A percentile compares a stretch with the other conserved stretches of the same genome.
These are phyloP conservation scores for Pharmacophagus antenor DNA, from an alignment of 2,888 invertebrate species.

Conservation along the genomic window DNA sequence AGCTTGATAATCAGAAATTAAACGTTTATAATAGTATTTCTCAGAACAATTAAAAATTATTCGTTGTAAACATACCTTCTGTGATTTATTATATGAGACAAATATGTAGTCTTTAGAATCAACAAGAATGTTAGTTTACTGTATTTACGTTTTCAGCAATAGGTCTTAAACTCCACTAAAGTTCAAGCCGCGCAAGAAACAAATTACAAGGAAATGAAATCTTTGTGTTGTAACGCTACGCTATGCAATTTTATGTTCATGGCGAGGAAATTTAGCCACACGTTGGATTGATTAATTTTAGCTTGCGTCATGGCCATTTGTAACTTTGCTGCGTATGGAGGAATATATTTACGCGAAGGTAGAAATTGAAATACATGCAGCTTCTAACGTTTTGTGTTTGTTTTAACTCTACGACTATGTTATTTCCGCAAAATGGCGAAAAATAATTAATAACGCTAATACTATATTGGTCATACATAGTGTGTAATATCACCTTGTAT, in stretches of 20 bases:
- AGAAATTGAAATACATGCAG: constrained; percentile 13
- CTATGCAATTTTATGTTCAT: constrained; percentile 32
- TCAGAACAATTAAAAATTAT: too few relatives aligned
- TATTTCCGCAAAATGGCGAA: neutral
- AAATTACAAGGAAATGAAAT: constrained; percentile 70
- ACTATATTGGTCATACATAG: too few relatives aligned
- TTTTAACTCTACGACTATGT: neutral
- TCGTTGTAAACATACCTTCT: neutral
- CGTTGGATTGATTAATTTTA: constrained; percentile 25
- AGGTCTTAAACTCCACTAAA: constrained; percentile 62
- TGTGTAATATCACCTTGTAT: too few relatives aligned
- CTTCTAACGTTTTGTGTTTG: neutral
- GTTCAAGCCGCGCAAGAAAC: constrained; percentile 63
- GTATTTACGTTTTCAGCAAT: constrained; percentile 67
- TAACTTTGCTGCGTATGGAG: constrained; percentile 26
- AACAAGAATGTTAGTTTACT: constrained; percentile 56
- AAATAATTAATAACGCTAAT: neutral
- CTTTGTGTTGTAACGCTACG: constrained; percentile 42
- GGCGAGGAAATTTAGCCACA: constrained; percentile 27
- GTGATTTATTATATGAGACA: constrained; percentile 50
- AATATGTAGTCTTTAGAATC: constrained; percentile 50
- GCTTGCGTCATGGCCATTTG: constrained; percentile 21
- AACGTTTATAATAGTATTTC: too few relatives aligned
- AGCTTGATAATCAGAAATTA: too few relatives aligned
- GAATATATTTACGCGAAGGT: constrained; percentile 21